A percentile compares a stretch with the other conserved stretches of the same genome.
These are phyloP conservation scores for Phaethon lepturus DNA, from an alignment of 2,113 vertebrate genomes.

Conservation along the genomic window DNA sequence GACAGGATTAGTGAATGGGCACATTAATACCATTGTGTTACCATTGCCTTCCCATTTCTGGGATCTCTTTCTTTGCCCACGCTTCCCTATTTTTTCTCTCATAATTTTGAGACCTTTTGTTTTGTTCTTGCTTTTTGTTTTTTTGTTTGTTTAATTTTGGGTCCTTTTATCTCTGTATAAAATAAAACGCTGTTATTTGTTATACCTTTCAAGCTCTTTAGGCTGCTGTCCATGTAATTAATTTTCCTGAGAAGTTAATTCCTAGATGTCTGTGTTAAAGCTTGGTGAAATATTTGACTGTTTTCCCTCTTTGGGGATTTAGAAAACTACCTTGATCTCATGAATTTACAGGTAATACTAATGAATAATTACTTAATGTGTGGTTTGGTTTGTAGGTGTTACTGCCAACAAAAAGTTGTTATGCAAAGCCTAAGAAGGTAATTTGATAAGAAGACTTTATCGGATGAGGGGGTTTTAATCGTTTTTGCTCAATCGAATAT, in stretches of 20 bases:
- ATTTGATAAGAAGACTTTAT: slow-evolving; percentile 40
- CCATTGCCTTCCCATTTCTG: neutral
- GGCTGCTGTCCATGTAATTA: neutral
- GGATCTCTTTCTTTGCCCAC: neutral
- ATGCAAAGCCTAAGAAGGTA: slow-evolving; percentile 65
- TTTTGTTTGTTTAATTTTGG: neutral
- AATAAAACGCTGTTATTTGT: neutral
- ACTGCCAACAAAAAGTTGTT: slow-evolving; percentile 59
- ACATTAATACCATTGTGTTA: accelerated
- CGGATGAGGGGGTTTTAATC: slow-evolving; percentile 17
- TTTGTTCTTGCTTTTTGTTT: neutral
- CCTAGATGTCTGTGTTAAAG: slow-evolving; percentile 23
- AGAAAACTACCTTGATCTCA: slow-evolving; percentile 50
- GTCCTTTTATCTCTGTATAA: neutral
- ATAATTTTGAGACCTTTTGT: neutral
- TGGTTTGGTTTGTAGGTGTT: slow-evolving; percentile 65
- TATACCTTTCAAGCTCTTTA: slow-evolving; percentile 3
- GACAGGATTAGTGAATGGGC: neutral
- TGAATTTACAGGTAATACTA: slow-evolving; percentile 54
- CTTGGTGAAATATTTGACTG: slow-evolving; percentile 31
- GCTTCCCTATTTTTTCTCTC: neutral
- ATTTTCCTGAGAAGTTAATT: slow-evolving; percentile 36
- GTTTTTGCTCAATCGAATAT: slow-evolving; percentile 1
- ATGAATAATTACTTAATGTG: slow-evolving; percentile 55
- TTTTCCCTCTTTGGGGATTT: slow-evolving; percentile 42